These are phyloP conservation scores for Eudyptes chrysolophus DNA, from an alignment of 2,113 vertebrate species.

Conservation along the genomic window DNA sequence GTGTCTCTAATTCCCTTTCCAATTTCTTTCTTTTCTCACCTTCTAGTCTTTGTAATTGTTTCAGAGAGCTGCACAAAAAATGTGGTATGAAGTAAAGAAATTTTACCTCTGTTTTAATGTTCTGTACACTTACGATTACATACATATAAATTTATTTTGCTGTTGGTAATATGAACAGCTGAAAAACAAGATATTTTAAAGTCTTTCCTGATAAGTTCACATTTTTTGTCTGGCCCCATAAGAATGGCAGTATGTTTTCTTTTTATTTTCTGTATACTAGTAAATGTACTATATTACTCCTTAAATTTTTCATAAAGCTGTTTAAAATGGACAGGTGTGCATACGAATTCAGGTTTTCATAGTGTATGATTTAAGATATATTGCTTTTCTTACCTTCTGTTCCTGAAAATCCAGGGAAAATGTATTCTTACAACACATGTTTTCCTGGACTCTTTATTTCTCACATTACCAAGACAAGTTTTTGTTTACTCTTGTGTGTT, in stretches of 20 bases:
- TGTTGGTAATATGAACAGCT: background rate
- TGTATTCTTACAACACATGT: background rate
- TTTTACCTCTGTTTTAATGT: background rate
- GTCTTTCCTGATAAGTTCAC: background rate
- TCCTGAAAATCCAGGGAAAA: background rate
- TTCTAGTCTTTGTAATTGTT: background rate
- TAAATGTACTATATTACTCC: background rate
- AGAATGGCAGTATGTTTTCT: background rate
- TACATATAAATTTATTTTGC: background rate
- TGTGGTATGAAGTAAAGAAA: background rate
- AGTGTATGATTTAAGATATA: background rate
- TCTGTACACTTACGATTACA: background rate
- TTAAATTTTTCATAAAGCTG: background rate
- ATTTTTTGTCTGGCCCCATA: background rate
- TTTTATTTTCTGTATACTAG: background rate
- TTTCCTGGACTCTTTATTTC: background rate
- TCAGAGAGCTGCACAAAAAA: background rate
- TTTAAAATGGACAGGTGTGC: background rate
- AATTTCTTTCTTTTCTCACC: background rate
- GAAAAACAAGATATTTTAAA: conserved; percentile 13
- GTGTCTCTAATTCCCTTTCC: background rate
- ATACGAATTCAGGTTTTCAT: background rate
- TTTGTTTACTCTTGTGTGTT: background rate
- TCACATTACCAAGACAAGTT: background rate
- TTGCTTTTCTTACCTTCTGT: background rate